Base-by-base conservation (phyloP, 2,797 vertebrate genomes). In the Sebastes umbrosus region DNA sequence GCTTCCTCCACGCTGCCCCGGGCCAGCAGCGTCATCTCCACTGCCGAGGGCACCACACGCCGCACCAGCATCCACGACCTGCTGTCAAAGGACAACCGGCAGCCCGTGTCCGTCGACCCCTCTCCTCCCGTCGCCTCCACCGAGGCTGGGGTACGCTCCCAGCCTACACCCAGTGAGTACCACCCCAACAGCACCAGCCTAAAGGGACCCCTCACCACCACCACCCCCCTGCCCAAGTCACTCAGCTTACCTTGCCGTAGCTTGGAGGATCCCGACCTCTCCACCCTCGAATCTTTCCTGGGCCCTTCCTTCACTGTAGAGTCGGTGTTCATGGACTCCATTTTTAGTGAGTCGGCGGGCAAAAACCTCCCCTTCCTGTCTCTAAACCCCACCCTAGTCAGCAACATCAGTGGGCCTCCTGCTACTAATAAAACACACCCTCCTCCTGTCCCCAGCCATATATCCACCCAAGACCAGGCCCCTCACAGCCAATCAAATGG, bases 21-120 rank as follows among this genome's bases (percentile, higher is more conserved):
- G 1, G 98, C 99, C 84, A 99, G 99, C 95, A 99, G 96, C 14
- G 99, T 99, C 80, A 99, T 99, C 91, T 99, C 98, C 86, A 99
- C 99, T 0, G 99, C 99, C 0, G 99, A 99, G 93, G 99, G 99
- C 80, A 97, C 96, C 85, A 97, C 96, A 1, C 97, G 99, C 63
- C 97, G 99, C 90, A 98, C 98, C 75, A 99, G 98, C 95, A 97
- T 99, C 95, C 99, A 99, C 39, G 98, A 99, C 89, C 96, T 99
- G 95, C 95, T 99, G 90, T 97, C 97, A 36, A 99, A 98, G 94
- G 99, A 99, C 95, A 94, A 86, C 91, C 97, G 97, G 60, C 96
- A 96, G 32, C 97, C 98, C 1, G 89, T 98, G 57, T 97, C 97
- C 2, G 95, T 97, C 54, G 98, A 99, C 74, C 89, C 94, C 4